Conservation (phyloP, 2,113 vertebrate species). For the Pholis gunnellus region DNA sequence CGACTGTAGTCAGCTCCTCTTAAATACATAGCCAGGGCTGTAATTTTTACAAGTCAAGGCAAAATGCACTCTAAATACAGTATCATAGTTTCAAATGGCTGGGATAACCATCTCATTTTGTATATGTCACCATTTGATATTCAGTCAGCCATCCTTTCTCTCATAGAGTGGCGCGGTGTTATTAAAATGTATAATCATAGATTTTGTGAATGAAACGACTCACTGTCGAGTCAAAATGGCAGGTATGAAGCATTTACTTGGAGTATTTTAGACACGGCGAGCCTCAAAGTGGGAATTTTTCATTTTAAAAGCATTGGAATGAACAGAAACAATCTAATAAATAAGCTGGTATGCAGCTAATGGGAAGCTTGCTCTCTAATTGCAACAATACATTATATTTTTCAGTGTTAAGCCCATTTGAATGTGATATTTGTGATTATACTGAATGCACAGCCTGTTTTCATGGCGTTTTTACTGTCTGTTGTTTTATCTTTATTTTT, state of each 20-base stretch:
- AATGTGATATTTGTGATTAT: conserved; percentile 21
- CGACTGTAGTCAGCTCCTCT: conserved; percentile 78
- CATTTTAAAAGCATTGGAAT: conserved; percentile 48
- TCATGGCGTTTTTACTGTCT: not conserved
- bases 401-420: not conserved
- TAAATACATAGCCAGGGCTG: conserved; percentile 83
- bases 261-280: conserved; percentile 51
- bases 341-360: conserved; percentile 31
- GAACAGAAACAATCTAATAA: conserved; percentile 25
- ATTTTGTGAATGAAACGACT: conserved; percentile 81
- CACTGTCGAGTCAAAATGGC: conserved; percentile 62
- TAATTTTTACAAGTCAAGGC: conserved; percentile 87
- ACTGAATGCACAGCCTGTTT: not conserved
- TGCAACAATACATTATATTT: conserved; percentile 8
- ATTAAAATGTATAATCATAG: conserved; percentile 84
- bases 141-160: conserved; percentile 68
- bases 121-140: conserved; percentile 78
- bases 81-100: conserved; percentile 84
- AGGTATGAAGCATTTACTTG: conserved; percentile 69
- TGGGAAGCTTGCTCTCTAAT: conserved; percentile 26
- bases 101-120: conserved; percentile 77
- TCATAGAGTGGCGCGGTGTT: conserved; percentile 70
- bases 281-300: conserved; percentile 45
- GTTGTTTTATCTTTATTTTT: conserved; percentile 47
- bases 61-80: conserved; percentile 87